Conservation (phyloP, 2,113 vertebrate genomes). For the Halichoerus grypus region DNA sequence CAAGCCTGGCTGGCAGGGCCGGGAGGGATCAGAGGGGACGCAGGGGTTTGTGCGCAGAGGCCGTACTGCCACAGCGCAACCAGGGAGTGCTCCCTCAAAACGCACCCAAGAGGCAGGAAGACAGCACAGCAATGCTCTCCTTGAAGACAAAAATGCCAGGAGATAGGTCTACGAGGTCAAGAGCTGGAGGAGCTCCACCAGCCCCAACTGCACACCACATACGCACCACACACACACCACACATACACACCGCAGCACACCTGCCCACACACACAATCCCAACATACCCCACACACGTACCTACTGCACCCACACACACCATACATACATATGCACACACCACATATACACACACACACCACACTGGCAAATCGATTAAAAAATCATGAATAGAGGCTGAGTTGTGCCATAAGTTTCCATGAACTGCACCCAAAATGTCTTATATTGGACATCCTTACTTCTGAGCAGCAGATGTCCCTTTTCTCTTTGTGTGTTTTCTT, state of each 20-base stretch:
- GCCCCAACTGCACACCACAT: neutral
- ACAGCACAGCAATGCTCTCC: neutral
- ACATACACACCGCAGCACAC: neutral
- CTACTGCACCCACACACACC: neutral
- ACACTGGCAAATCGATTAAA: neutral
- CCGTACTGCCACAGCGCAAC: accelerated
- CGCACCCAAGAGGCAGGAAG: neutral
- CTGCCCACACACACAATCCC: neutral
- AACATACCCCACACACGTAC: neutral
- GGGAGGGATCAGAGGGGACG: neutral
- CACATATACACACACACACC: neutral
- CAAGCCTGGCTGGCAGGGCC: neutral
- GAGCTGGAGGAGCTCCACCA: neutral
- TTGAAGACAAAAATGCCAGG: neutral
- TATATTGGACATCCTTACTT: neutral
- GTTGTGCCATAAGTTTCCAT: neutral
- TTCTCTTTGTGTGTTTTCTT: neutral
- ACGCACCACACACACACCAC: neutral
- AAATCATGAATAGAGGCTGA: neutral
- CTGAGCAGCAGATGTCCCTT: neutral
- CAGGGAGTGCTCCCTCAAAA: neutral
- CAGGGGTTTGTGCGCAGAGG: neutral
- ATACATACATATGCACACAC: neutral
- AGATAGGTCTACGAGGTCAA: neutral
- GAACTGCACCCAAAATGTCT: neutral